These are phyloP conservation scores for Lithophane ornitopus DNA, from an alignment of 2,888 invertebrate species.

Conservation along the genomic window DNA sequence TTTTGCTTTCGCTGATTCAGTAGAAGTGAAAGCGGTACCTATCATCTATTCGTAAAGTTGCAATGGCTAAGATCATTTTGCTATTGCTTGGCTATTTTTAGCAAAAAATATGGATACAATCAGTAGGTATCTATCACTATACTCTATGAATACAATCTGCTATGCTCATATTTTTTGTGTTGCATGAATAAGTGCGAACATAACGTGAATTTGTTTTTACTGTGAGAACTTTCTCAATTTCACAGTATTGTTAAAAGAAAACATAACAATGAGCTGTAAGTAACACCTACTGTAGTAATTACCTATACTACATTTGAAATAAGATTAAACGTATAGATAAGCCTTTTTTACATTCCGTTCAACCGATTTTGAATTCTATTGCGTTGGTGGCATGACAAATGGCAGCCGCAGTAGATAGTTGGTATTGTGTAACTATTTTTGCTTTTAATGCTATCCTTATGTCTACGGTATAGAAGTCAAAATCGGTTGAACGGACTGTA, in stretches of 20 bases:
- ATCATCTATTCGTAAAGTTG: background rate
- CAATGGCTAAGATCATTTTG: background rate
- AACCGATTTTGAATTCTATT: too few relatives aligned
- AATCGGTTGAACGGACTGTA: too few relatives aligned
- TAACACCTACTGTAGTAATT: background rate
- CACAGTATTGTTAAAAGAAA: conserved; percentile 22
- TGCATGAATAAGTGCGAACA: conserved; percentile 2
- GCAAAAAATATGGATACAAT: background rate
- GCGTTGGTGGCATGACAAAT: too few relatives aligned
- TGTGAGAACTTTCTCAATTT: conserved; percentile 38
- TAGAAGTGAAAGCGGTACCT: conserved; percentile 12
- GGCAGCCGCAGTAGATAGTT: too few relatives aligned
- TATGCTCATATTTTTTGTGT: background rate
- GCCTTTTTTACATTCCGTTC: too few relatives aligned
- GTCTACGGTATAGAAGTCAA: too few relatives aligned
- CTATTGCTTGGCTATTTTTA: background rate
- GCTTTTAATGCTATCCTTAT: too few relatives aligned
- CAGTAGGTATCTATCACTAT: too few relatives aligned
- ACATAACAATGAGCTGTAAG: conserved; percentile 1
- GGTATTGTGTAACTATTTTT: too few relatives aligned
- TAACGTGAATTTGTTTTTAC: background rate
- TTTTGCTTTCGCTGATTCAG: conserved; percentile 17
- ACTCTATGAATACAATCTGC: conserved; percentile 1
- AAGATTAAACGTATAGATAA: too few relatives aligned
- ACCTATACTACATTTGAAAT: too few relatives aligned